Conservation (phyloP, 2,888 invertebrate species). For the Lochmaea capreae region DNA sequence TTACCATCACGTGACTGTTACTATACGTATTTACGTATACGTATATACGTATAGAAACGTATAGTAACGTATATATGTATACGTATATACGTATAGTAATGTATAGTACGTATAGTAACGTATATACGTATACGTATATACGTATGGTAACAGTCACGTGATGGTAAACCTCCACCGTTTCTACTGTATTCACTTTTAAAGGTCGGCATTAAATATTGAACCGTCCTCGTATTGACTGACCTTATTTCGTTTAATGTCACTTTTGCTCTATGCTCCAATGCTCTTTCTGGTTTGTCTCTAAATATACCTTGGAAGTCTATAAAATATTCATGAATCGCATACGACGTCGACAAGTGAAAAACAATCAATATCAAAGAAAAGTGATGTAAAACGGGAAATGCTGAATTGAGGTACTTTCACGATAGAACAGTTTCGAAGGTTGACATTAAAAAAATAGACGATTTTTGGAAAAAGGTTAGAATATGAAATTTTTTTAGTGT, state of each 20-base stretch:
- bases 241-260: conserved; percentile 1
- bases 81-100: too few species aligned
- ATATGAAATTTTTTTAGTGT: too few species aligned
- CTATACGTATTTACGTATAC: too few species aligned
- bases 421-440: neutral
- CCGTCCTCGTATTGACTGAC: neutral
- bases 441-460: neutral
- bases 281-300: neutral
- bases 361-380: neutral
- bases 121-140: too few species aligned
- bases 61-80: too few species aligned
- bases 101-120: too few species aligned
- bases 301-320: neutral
- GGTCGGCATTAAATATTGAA: neutral
- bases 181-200: neutral
- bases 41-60: too few species aligned
- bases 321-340: conserved; percentile 2
- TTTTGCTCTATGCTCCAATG: neutral
- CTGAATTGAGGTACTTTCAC: neutral
- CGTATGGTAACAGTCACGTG: too few species aligned
- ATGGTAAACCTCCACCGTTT: too few species aligned
- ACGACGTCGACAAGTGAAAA: neutral
- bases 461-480: neutral
- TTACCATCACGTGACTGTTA: too few species aligned
- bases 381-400: neutral